Evolutionary conservation across 2,113 vertebrate species (phyloP).

Genomic region (Cottus gobio): DNA sequence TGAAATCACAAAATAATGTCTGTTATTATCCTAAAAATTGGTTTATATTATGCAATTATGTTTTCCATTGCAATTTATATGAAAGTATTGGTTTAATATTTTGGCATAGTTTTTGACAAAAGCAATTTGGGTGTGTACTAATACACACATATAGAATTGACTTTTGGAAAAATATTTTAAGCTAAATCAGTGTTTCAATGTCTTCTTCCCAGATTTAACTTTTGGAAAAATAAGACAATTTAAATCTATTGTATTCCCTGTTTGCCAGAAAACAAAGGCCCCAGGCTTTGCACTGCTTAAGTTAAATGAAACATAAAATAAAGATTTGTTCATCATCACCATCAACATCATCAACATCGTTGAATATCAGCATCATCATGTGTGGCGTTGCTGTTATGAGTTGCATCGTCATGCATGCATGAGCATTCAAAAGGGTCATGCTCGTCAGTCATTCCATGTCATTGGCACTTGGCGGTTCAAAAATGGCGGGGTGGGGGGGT

Average conservation of each 20-base stretch:
- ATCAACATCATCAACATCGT: conserved; percentile 58
- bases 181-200: not conserved
- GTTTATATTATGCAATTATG: not conserved
- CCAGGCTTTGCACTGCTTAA: not conserved
- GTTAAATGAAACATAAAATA: conserved; percentile 30
- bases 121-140: not conserved
- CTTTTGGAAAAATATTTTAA: not conserved
- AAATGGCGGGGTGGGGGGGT: conserved; percentile 7
- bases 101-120: not conserved
- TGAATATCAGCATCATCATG: conserved; percentile 50
- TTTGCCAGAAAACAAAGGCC: not conserved
- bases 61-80: not conserved
- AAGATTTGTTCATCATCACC: conserved; percentile 43
- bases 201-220: not conserved
- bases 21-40: not conserved
- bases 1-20: not conserved
- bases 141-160: not conserved
- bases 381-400: conserved; percentile 62
- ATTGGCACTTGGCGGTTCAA: conserved; percentile 59
- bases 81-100: not conserved
- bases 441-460: conserved; percentile 79
- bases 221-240: not conserved
- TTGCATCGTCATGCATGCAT: conserved; percentile 82
- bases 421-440: conserved; percentile 83
- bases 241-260: not conserved